Evolutionary conservation across 2,888 invertebrate species (phyloP).

Genomic region (Belgica antarctica): DNA sequence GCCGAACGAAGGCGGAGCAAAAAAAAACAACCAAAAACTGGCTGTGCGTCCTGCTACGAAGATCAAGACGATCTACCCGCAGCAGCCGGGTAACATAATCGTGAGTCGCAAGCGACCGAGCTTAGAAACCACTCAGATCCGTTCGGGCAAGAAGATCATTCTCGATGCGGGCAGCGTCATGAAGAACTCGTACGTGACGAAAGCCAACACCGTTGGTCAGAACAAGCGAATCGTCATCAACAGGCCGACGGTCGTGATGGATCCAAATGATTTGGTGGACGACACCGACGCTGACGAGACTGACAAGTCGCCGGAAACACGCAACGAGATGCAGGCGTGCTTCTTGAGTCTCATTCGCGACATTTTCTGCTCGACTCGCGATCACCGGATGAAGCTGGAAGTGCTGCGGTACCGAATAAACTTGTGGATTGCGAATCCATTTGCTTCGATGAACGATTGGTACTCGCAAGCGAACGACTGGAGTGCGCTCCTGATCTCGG

Average conservation of each 20-base stretch:
- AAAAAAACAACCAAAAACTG: not conserved
- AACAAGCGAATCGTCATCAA: conserved; percentile 49
- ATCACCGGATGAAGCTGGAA: conserved; percentile 76
- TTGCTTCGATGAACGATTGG: conserved; percentile 80
- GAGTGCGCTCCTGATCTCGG: conserved; percentile 72
- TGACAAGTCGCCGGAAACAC: conserved; percentile 58
- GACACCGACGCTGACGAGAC: conserved; percentile 50
- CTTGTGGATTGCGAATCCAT: conserved; percentile 75
- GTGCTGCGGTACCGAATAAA: conserved; percentile 72
- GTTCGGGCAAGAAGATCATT: conserved; percentile 27
- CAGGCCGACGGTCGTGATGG: conserved; percentile 45
- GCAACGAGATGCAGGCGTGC: conserved; percentile 78
- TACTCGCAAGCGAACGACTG: conserved; percentile 69
- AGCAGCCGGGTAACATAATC: not conserved
- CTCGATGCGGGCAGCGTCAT: conserved; percentile 8
- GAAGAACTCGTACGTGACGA: not conserved
- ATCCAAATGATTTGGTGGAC: conserved; percentile 37
- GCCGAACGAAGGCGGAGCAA: not conserved
- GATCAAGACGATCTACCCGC: not conserved
- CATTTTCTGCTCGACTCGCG: conserved; percentile 79
- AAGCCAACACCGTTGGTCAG: not conserved
- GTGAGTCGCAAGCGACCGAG: conserved; percentile 2
- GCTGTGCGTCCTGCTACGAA: not conserved
- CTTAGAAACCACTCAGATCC: not conserved
- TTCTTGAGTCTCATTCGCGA: conserved; percentile 87